Evolutionary conservation across 2,113 vertebrate genomes (phyloP).

Genomic region (Gracilinanus agilis): DNA sequence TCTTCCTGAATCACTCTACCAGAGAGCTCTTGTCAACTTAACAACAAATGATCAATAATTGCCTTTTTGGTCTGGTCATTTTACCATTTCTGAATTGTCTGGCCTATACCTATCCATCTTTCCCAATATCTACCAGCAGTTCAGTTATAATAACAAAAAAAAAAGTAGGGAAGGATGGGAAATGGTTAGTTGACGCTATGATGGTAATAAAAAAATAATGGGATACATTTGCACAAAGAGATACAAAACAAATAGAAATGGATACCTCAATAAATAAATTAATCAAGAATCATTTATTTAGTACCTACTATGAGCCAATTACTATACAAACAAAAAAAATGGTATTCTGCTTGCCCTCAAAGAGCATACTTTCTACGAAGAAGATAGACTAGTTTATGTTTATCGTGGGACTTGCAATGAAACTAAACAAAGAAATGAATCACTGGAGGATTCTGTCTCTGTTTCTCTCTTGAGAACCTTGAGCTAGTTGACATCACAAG

Average conservation of each 20-base stretch:
- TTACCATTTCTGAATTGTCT: not conserved
- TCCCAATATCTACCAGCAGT: not conserved
- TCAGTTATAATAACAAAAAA: not conserved
- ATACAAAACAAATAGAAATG: conserved; percentile 38
- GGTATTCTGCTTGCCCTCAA: not conserved
- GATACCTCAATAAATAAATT: not conserved
- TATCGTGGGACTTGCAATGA: not conserved
- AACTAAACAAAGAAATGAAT: not conserved
- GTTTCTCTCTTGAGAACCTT: not conserved
- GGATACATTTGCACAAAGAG: conserved; percentile 58
- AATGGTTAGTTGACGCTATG: not conserved
- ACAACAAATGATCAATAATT: not conserved
- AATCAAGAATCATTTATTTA: not conserved
- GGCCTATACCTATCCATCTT: not conserved
- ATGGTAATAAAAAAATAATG: conserved; percentile 56
- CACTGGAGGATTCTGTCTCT: no score
- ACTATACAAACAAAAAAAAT: not conserved
- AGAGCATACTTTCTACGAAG: not conserved
- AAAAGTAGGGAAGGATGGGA: not conserved
- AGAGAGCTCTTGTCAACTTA: not conserved
- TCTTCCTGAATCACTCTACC: not conserved
- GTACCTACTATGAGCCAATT: not conserved
- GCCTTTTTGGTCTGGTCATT: not conserved
- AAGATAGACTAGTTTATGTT: not conserved
- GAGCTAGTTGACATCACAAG: not conserved